Evolutionary conservation across 2,797 vertebrate genomes (phyloP).

Genomic region (Lacerta viridis): DNA sequence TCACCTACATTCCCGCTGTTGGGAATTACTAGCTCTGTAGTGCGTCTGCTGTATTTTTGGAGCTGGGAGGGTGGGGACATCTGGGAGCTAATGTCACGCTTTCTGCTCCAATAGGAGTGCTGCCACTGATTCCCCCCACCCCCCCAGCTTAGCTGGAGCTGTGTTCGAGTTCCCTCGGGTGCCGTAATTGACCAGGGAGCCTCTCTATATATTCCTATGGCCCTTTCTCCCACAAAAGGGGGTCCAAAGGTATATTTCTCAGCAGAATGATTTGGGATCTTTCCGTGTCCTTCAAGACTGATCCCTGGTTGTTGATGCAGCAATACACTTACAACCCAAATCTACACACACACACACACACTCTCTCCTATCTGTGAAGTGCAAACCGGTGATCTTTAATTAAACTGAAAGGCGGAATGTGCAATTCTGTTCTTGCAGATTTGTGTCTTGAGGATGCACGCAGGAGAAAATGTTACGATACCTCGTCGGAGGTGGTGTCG

Average conservation of each 20-base stretch:
- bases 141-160: rapidly evolving
- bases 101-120: background rate
- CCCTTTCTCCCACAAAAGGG: background rate
- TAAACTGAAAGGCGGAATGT: background rate
- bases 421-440: conserved; percentile 59
- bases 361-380: background rate
- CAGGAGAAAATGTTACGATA: too few relatives aligned
- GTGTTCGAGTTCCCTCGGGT: background rate
- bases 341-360: background rate
- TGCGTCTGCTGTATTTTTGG: background rate
- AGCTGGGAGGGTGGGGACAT: background rate
- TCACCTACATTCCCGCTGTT: background rate
- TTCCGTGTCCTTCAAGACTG: background rate
- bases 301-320: background rate
- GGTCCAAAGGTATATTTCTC: background rate
- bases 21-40: background rate
- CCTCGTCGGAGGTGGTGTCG: background rate
- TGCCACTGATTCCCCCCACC: rapidly evolving
- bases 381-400: background rate
- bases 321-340: background rate
- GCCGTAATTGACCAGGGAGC: background rate
- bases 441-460: background rate
- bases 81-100: background rate
- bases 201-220: background rate
- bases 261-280: background rate